Evolutionary conservation across 1,140 invertebrate species (phyloP).

Genomic region (Fopius arisanus): DNA sequence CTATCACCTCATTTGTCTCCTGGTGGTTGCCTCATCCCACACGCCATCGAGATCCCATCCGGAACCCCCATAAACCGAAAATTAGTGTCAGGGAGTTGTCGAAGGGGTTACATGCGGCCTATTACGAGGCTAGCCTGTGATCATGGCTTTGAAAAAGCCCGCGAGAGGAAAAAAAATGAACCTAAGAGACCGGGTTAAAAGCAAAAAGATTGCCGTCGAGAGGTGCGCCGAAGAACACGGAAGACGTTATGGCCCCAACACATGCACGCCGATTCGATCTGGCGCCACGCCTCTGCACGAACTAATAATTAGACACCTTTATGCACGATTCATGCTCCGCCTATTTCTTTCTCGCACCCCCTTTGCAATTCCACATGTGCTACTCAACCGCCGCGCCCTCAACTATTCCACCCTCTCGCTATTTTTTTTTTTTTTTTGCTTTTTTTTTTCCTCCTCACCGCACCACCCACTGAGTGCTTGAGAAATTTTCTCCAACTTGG

Average conservation of each 20-base stretch:
- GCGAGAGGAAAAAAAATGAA: not conserved
- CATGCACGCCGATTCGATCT: conserved; percentile 55
- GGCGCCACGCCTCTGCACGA: conserved; percentile 52
- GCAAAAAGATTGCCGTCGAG: conserved; percentile 25
- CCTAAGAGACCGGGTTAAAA: not conserved
- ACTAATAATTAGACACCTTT: conserved; percentile 57
- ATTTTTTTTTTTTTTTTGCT: not conserved
- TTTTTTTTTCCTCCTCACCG: not conserved
- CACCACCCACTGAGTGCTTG: not conserved
- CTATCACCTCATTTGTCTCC: not conserved
- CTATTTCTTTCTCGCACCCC: conserved; percentile 30
- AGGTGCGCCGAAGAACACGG: conserved; percentile 44
- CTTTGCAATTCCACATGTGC: not conserved
- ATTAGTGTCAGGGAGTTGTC: conserved; percentile 15
- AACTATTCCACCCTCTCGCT: not conserved
- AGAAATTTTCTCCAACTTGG: not conserved
- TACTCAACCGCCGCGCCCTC: not conserved
- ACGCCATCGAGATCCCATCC: not conserved
- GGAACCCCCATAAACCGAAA: not conserved
- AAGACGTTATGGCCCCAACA: conserved; percentile 51
- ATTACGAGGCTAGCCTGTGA: conserved; percentile 32
- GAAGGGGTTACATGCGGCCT: conserved; percentile 30
- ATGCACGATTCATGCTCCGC: conserved; percentile 36
- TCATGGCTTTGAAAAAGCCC: conserved; percentile 21
- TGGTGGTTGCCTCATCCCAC: not conserved